Evolutionary conservation across 35 echinoderm and acorn worm genomes (phyloP).

Genomic region (Lytechinus pictus): DNA sequence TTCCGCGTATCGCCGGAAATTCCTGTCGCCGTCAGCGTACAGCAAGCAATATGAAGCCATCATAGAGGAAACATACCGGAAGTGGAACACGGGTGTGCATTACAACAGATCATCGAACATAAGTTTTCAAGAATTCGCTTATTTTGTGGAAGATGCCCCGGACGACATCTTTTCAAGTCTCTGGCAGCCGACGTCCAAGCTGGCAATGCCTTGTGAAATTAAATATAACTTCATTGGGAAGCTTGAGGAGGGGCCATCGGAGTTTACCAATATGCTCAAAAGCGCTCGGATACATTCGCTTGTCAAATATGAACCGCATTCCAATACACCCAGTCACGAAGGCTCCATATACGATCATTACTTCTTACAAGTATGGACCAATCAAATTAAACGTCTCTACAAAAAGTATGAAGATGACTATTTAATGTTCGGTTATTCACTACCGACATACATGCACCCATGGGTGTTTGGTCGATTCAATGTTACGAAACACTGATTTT

Average conservation of each 20-base stretch:
- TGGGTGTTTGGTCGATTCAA: neutral
- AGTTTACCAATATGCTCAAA: constrained; percentile 39
- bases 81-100: neutral
- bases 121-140: constrained; percentile 53
- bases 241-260: neutral
- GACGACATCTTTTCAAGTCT: neutral
- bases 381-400: constrained; percentile 38
- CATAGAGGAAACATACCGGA: neutral
- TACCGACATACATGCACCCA: constrained; percentile 42
- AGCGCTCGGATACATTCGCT: neutral
- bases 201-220: constrained; percentile 49
- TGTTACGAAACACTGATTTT: neutral
- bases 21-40: neutral
- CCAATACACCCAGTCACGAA: neutral
- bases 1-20: constrained; percentile 70
- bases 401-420: constrained; percentile 52
- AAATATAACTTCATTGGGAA: constrained; percentile 56
- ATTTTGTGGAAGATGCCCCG: neutral
- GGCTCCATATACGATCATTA: constrained; percentile 27
- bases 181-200: constrained; percentile 28
- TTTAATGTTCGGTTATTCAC: constrained; percentile 56
- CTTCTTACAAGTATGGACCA: constrained; percentile 16
- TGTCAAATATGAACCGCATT: constrained; percentile 14
- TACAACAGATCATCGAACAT: neutral
- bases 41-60: neutral